These are phyloP conservation scores for Esox niger DNA, from an alignment of 2,113 vertebrate genomes.

Conservation along the genomic window DNA sequence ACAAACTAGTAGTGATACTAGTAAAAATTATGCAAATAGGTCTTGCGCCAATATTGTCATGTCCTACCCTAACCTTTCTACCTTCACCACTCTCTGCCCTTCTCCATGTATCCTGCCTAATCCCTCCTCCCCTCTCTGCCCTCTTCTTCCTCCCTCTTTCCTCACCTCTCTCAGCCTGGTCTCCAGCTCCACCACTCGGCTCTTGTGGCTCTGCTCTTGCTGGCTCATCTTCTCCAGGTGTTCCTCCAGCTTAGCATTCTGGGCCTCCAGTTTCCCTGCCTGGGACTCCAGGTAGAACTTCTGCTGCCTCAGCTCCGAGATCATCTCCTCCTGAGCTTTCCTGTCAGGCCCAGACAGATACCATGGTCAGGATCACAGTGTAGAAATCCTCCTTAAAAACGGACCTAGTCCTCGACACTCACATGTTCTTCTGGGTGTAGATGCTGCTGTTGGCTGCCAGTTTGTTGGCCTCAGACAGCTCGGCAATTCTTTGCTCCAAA, in stretches of 20 bases:
- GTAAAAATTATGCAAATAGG: too few relatives aligned
- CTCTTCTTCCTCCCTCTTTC: not conserved
- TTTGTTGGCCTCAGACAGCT: slow-evolving; percentile 96
- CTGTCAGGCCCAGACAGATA: slow-evolving; percentile 59
- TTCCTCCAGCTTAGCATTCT: slow-evolving; percentile 96
- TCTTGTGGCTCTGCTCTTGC: slow-evolving; percentile 93
- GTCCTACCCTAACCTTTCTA: not conserved
- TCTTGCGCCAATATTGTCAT: too few relatives aligned
- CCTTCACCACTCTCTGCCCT: too few relatives aligned
- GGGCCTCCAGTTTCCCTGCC: slow-evolving; percentile 94
- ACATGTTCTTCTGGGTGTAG: slow-evolving; percentile 99
- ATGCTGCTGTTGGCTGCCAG: slow-evolving; percentile 97
- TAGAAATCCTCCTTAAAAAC: not conserved
- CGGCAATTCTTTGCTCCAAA: slow-evolving; percentile 95
- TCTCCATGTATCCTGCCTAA: not conserved
- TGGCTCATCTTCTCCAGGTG: slow-evolving; percentile 96
- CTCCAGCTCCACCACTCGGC: slow-evolving; percentile 86
- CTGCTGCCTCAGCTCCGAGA: slow-evolving; percentile 97
- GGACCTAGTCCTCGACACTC: slow-evolving; percentile 56
- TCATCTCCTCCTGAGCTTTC: slow-evolving; percentile 99
- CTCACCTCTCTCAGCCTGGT: slow-evolving; percentile 89
- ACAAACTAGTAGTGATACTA: too few relatives aligned
- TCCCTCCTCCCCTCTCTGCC: not conserved
- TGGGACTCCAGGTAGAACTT: slow-evolving; percentile 99
- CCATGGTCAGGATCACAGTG: not conserved